Conservation (phyloP, 2,797 vertebrate species). For the Notolepis coatsorum region DNA sequence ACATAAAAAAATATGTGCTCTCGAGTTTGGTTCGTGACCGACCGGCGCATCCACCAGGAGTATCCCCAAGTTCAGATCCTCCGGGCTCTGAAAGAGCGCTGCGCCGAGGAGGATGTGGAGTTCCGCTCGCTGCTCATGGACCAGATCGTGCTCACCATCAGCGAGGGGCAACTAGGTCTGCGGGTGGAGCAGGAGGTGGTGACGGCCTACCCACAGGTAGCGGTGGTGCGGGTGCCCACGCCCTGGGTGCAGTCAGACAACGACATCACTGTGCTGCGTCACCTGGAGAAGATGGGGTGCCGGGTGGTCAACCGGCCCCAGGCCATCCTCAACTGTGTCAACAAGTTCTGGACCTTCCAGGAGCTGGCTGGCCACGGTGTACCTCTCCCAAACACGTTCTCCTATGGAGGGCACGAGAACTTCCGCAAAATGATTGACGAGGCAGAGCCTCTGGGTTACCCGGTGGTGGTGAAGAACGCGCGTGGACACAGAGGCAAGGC, state of each 20-base stretch:
- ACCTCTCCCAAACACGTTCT: constrained; percentile 92
- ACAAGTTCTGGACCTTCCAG: constrained; percentile 96
- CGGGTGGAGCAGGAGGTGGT: constrained; percentile 90
- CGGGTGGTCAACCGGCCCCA: constrained; percentile 91
- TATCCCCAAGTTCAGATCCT: constrained; percentile 93
- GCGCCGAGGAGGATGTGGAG: constrained; percentile 89
- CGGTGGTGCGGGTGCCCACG: constrained; percentile 89
- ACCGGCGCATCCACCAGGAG: constrained; percentile 91
- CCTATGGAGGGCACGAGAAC: constrained; percentile 89
- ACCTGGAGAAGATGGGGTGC: constrained; percentile 93
- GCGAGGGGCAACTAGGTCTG: constrained; percentile 87
- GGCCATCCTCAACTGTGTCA: constrained; percentile 94
- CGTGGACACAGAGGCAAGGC: constrained; percentile 85
- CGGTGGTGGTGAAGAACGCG: constrained; percentile 85
- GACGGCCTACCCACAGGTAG: constrained; percentile 91
- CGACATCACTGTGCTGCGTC: constrained; percentile 91
- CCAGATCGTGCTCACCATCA: constrained; percentile 90
- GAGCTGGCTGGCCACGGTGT: constrained; percentile 92
- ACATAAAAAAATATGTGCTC: constrained; percentile 83
- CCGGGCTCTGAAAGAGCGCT: constrained; percentile 90
- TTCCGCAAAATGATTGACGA: constrained; percentile 86
- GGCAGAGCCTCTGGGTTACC: constrained; percentile 84
- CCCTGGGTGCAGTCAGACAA: constrained; percentile 93
- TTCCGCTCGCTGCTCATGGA: constrained; percentile 93
- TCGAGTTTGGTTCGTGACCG: constrained; percentile 92